Base-by-base conservation (phyloP, 2,888 invertebrate species). In the Megalurothrips usitatus region DNA sequence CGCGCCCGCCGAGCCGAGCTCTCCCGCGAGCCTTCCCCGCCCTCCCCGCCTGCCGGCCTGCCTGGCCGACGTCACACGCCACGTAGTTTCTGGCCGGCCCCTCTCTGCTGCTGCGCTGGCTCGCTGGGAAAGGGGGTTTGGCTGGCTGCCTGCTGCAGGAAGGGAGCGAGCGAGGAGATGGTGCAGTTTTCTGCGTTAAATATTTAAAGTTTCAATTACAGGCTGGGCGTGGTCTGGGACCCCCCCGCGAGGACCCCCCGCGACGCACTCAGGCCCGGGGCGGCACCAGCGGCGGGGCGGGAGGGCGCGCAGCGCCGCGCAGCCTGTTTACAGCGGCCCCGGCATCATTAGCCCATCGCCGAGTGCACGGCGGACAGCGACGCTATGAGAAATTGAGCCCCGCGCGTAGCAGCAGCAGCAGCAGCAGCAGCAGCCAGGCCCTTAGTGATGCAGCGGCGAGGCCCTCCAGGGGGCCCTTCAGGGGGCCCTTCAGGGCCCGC, bases 181-280 rank as follows among this genome's bases (percentile, higher is more conserved):
- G 68, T 75, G 68, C 68, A 75, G 68, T 75, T 75, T 75, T 75
- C 68, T 75, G 23, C 68, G 23, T 75, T 75, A 75, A 75, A 75
- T 75, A 75, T 75, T 75, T 75, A 75, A 75, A 75, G 68, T 75
- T 75, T 75, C 68, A 75, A 75, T 75, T 75, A 75, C 68, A 26
- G 68, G 23, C 26, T 10, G 68, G 34, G 68, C 68, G 68, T 68
- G 68, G 68, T 23, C 11, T 23, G 68, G 52, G 34, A 43, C 3
- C 58, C 17, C 14, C 58, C 58, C 49, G 49, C 49, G 49, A 14
- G 49, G 49, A 14, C 14, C 58, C 17, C 14, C 58, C 58, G 58
- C 17, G 58, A n/a, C 58, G 58, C 58, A n/a, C 58, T 17, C 17
- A 14, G 52, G 52, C 49, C 10, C 52, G 52, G 52, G 52, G 52